Percentiles rank a stretch among this genome's conserved stretches.
Conservation (phyloP, 1,140 invertebrate species). For the Cylas formicarius region DNA sequence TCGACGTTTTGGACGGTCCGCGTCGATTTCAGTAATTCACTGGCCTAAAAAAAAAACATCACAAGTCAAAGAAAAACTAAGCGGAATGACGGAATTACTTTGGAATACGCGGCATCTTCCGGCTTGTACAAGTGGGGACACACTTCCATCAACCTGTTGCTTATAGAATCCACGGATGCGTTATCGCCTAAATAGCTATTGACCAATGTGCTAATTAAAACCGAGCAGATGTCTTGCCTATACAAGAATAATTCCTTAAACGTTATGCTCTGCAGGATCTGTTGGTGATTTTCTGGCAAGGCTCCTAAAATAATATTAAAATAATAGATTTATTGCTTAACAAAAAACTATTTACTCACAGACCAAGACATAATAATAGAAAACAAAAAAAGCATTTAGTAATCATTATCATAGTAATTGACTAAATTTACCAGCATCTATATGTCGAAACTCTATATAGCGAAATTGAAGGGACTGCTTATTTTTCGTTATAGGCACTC, state of each 20-base stretch:
- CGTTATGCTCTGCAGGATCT: slow-evolving; percentile 50
- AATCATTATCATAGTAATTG: too few species aligned
- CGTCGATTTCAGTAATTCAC: slow-evolving; percentile 78
- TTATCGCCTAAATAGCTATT: slow-evolving; percentile 90
- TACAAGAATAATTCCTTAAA: slow-evolving; percentile 74
- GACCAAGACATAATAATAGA: neutral
- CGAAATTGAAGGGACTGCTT: too few species aligned
- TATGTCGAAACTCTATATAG: too few species aligned
- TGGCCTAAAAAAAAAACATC: slow-evolving; percentile 54
- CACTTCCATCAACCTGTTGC: slow-evolving; percentile 75
- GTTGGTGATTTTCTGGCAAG: slow-evolving; percentile 53
- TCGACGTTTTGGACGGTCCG: slow-evolving; percentile 59
- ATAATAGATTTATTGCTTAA: too few species aligned
- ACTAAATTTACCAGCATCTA: too few species aligned
- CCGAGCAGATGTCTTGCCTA: slow-evolving; percentile 72
- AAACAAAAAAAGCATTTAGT: neutral
- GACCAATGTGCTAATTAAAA: slow-evolving; percentile 68
- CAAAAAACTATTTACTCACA: too few species aligned
- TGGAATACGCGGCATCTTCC: slow-evolving; percentile 92
- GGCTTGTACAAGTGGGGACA: slow-evolving; percentile 90
- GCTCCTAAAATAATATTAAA: slow-evolving; percentile 51
- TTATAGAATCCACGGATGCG: slow-evolving; percentile 88
- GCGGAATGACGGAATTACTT: slow-evolving; percentile 50
- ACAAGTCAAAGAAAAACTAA: neutral
- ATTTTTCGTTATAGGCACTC: too few species aligned